Base-by-base conservation (phyloP, 2,113 vertebrate species). In the Baryphthengus martii region DNA sequence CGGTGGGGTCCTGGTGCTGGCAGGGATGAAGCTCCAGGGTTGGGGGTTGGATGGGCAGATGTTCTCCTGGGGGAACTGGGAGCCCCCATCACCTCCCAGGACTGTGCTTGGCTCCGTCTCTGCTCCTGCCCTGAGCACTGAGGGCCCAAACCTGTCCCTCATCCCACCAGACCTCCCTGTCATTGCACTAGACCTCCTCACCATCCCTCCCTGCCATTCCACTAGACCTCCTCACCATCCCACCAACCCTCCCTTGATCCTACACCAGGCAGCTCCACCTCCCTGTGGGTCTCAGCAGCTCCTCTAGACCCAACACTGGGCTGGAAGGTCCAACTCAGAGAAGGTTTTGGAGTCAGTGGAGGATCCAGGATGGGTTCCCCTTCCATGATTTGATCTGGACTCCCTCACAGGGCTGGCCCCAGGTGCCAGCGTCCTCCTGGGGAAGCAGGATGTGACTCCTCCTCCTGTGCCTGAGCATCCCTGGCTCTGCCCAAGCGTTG, bases 401-500 rank as follows among this genome's bases (percentile, higher is more conserved):
- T 50, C 66, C 18, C 15, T 45, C 31, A 8, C 16, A 5, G 77
- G 45, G 17, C 4, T 25, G 42, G 21, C 12, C 13, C 20, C 2
- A 2, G 33, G 31, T 59, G 13, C 37, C 73, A 53, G 28, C 3
- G 1, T 18, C 2, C 13, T 68, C 26, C 53, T 3, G 0, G 2
- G 21, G 2, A 17, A 39, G 33, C 68, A 67, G 59, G 9, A 16
- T 7, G 18, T 5, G 1, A 31, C 31, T 19, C 72, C 35, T 40
- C 13, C 25, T 56, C 25, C 28, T 47, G 29, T 17, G 7, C 12
- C 28, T 0, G 2, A 26, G 37, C 73, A 28, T 2, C 52, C 59
- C 29, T 17, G 39, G 39, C 37, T 39, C 37, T 4, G 39, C 63
- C 13, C 9, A 1, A 31, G 31, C 31, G 3, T 1, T 13, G 61